Conservation (phyloP, 2,888 invertebrate genomes). For the Drosophila paracracens region DNA sequence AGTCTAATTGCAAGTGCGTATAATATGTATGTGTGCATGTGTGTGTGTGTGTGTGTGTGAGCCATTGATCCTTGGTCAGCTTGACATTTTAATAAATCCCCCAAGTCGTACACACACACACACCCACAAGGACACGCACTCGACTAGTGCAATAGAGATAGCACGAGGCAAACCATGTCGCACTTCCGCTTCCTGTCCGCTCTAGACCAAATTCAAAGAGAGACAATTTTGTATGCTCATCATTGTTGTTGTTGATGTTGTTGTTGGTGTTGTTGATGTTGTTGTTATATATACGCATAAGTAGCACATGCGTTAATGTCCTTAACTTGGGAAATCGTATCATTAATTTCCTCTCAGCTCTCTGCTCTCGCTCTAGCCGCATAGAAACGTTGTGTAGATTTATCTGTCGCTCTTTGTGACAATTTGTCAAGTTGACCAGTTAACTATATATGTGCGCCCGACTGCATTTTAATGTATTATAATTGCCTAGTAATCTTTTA, state of each 20-base stretch:
- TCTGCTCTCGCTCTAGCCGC: background rate
- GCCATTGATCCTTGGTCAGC: slow-evolving; percentile 66
- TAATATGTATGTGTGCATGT: slow-evolving; percentile 9
- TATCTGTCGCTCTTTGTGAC: slow-evolving; percentile 11
- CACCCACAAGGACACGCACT: background rate
- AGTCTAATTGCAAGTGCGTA: slow-evolving; percentile 62
- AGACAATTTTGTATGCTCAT: slow-evolving; percentile 38
- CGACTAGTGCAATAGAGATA: slow-evolving; percentile 12
- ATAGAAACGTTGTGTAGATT: background rate
- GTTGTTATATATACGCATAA: slow-evolving; percentile 26
- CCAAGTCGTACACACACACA: slow-evolving; percentile 23
- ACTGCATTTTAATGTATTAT: slow-evolving; percentile 55
- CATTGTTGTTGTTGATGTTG: slow-evolving; percentile 18
- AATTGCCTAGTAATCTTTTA: slow-evolving; percentile 53
- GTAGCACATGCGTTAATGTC: slow-evolving; percentile 61
- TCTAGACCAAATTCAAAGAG: slow-evolving; percentile 36
- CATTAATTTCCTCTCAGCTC: slow-evolving; percentile 71
- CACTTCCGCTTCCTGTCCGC: slow-evolving; percentile 71
- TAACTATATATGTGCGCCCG: slow-evolving; percentile 17
- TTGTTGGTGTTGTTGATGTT: slow-evolving; percentile 20
- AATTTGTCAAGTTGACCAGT: slow-evolving; percentile 56
- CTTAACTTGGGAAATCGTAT: slow-evolving; percentile 72
- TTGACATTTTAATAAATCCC: slow-evolving; percentile 76
- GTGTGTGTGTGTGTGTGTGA: slow-evolving; percentile 31
- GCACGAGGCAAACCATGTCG: slow-evolving; percentile 53